Evolutionary conservation across 35 echinoderm and acorn worm genomes (phyloP).

Genomic region (Lytechinus variegatus): DNA sequence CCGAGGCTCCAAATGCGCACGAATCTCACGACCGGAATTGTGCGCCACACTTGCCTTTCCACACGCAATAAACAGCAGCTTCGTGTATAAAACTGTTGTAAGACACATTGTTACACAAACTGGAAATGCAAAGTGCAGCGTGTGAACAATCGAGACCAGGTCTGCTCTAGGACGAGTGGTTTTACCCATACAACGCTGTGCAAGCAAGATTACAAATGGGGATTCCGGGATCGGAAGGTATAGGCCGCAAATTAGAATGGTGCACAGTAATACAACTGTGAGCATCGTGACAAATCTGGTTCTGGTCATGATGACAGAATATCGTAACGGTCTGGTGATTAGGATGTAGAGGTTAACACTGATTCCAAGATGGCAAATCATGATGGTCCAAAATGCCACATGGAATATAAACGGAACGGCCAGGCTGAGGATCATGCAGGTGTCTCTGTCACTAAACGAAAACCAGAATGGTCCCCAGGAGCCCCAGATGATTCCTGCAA

Average conservation of each 20-base stretch:
- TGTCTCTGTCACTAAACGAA: not conserved
- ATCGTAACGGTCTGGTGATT: not conserved
- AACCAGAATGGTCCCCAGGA: not conserved
- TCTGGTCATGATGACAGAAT: not conserved
- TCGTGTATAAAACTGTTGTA: not conserved
- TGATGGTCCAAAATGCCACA: not conserved
- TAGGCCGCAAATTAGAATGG: not conserved
- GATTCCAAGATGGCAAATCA: not conserved
- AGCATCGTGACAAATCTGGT: not conserved
- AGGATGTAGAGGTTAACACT: not conserved
- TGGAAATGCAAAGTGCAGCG: not conserved
- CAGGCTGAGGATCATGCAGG: not conserved
- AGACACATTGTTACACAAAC: not conserved
- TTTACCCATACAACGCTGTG: not conserved
- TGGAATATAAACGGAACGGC: not conserved
- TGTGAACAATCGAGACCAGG: not conserved
- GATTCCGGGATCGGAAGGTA: not conserved
- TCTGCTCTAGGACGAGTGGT: not conserved
- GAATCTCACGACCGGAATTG: too few relatives aligned
- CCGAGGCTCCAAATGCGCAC: too few relatives aligned
- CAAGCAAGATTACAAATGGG: not conserved
- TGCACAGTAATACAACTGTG: too few relatives aligned
- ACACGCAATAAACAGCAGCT: not conserved
- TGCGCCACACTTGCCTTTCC: not conserved
- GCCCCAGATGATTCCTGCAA: not conserved